Evolutionary conservation across 2,797 vertebrate genomes (phyloP).

Genomic region (Pseudochirops corinnae): DNA sequence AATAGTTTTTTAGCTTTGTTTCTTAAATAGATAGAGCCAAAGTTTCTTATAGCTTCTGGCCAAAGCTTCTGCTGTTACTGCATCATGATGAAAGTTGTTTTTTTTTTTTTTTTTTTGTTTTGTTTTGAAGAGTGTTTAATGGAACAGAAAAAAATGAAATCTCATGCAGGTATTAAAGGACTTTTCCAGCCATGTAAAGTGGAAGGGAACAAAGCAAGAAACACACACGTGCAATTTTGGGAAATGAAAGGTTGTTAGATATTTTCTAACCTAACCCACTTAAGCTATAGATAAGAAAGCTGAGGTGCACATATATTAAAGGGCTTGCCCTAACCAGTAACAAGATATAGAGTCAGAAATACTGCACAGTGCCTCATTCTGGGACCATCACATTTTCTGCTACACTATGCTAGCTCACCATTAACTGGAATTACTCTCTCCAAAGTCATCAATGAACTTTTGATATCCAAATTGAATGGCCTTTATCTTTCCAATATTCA

Average conservation of each 20-base stretch:
- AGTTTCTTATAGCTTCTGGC: conserved; percentile 3
- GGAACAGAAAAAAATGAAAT: conserved; percentile 30
- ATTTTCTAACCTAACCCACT: neutral
- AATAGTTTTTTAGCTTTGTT: conserved; percentile 55
- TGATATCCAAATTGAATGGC: neutral
- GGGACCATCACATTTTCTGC: neutral
- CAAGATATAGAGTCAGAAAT: neutral
- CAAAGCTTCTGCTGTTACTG: conserved; percentile 35
- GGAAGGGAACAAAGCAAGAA: neutral
- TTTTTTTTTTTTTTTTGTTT: conserved; percentile 52
- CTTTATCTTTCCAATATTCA: neutral
- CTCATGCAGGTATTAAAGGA: neutral
- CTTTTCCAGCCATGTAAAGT: neutral
- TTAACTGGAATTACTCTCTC: neutral
- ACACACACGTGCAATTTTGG: neutral
- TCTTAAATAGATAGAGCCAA: conserved; percentile 56
- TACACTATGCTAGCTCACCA: neutral
- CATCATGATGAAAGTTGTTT: conserved; percentile 43
- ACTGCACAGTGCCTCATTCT: neutral
- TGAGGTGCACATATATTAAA: neutral
- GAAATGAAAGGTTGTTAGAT: neutral
- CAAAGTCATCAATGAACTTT: neutral
- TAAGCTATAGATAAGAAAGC: neutral
- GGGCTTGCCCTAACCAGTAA: neutral
- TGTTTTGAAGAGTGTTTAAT: neutral